Base-by-base conservation (phyloP, 1,140 invertebrate species). In the Zaprionus ornatus region DNA sequence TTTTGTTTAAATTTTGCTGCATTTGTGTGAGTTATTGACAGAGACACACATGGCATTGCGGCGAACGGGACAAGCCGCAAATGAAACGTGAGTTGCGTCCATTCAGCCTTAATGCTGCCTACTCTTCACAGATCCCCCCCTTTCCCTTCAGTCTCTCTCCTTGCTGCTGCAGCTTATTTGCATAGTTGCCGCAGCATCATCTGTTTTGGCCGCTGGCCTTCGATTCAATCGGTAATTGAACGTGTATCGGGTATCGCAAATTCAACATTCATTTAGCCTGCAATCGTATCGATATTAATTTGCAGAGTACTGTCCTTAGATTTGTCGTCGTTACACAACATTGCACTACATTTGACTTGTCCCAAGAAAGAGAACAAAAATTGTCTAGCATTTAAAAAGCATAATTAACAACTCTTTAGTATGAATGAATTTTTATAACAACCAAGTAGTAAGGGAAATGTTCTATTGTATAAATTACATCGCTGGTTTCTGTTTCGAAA, bases 11-110 rank as follows among this genome's bases (percentile, higher is more conserved):
- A 40, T 63, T 54, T 60, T 27, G 23, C 40, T 73, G 65, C 52
- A 56, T 67, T 68, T 74, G 74, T 72, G 74, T 84, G 82, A 82
- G 70, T 79, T 86, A 86, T 85, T 83, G 70, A 82, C 63, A 45
- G 52, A 45, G 27, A 50, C 61, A 52, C 27, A 76, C 45, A 75
- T 21, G 60, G 50, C 59, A 77, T 71, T 82, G 79, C 29, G 82
- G 80, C 50, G 21, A 54, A 62, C 57, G 63, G 72, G 48, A 80
- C 80, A 81, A 73, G 79, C 84, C 84, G 57, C 85, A 88, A 88
- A 84, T 90, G 85, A 84, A 90, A 85, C 82, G 84, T 76, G 65
- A 57, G 57, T 60, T 67, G 55, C 76, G 56, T 78, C 40, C 64
- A 57, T 68, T 65, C 48, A 57, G 50, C 32, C 57, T 65, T 21